Evolutionary conservation across 2,113 vertebrate species (phyloP).

Genomic region (Hippopotamus amphibius): DNA sequence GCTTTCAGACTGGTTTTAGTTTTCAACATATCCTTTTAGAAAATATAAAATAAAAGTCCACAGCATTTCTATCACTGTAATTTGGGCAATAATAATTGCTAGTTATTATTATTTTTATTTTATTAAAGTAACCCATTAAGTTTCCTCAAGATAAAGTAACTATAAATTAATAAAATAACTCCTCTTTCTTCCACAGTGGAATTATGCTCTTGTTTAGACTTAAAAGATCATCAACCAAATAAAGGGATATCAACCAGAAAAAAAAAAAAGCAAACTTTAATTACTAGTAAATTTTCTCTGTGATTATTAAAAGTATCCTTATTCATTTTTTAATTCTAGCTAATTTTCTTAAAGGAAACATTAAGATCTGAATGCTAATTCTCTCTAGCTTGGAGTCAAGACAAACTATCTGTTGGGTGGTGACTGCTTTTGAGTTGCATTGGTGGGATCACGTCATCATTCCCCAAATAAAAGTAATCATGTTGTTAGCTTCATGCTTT

Average conservation of each 20-base stretch:
- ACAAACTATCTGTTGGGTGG: neutral
- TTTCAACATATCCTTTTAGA: conserved; percentile 5
- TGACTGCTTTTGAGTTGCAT: neutral
- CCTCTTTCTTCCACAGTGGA: neutral
- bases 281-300: neutral
- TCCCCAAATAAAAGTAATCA: neutral
- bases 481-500: neutral
- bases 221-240: conserved; percentile 4
- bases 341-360: neutral
- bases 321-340: neutral
- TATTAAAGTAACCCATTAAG: conserved; percentile 37
- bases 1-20: conserved; percentile 32
- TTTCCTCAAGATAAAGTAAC: neutral
- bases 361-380: neutral
- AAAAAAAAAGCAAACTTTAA: conserved; percentile 49
- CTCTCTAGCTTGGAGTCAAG: neutral
- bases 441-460: neutral
- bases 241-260: neutral
- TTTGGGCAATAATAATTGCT: neutral
- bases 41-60: neutral
- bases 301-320: neutral
- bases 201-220: conserved; percentile 3
- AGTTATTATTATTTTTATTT: conserved; percentile 47
- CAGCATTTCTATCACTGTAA: conserved; percentile 41
- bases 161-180: conserved; percentile 28